Evolutionary conservation across 2,888 invertebrate species (phyloP), one percentile per base, ranked within the genome.

Genomic region (Corbicula japonica): DNA sequence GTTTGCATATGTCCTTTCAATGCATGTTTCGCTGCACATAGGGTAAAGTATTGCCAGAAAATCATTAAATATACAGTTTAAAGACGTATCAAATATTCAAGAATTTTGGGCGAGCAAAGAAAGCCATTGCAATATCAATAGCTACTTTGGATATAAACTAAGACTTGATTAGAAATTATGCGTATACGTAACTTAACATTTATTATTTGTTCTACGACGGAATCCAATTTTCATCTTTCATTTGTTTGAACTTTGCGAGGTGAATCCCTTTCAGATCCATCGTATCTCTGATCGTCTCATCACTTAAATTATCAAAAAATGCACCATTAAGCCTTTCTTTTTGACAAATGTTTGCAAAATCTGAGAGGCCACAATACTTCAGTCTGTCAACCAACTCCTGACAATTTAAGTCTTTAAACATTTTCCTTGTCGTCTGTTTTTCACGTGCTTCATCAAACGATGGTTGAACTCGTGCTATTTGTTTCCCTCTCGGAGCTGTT

Each of bases 271-370:
- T 48, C 23, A 69, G 23, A n/a, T 60, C 18, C 46, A 69, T 48
- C 6, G n/a, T 32, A 8, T 35, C 4, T 21, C 21, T 48, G 1
- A 60, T 28, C 12, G 35, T 34, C 23, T 50, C 26, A n/a, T 28
- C 32, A 18, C 30, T n/a, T 8, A 76, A 23, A 15, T 30, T 44
- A 28, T 56, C 48, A 28, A 76, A 71, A 48, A 76, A 76, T 30
- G 56, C 44, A 2, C 76, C 71, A 54, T 76, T 60, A 34, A 76
- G 34, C n/a, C 28, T 58, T 6, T 68, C 38, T 15, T 41, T 26
- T 23, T 61, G n/a, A 35, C 76, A 76, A n/a, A 52, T 26, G 10
- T 61, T 46, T 26, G 66, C 76, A 44, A 76, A 35, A 26, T 61
- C 52, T 5, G 60, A 12, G n/a, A 76, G 44, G 5, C 66, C 54